Evolutionary conservation across 1,140 invertebrate species (phyloP).

Genomic region (Drosophila lacertosa): DNA sequence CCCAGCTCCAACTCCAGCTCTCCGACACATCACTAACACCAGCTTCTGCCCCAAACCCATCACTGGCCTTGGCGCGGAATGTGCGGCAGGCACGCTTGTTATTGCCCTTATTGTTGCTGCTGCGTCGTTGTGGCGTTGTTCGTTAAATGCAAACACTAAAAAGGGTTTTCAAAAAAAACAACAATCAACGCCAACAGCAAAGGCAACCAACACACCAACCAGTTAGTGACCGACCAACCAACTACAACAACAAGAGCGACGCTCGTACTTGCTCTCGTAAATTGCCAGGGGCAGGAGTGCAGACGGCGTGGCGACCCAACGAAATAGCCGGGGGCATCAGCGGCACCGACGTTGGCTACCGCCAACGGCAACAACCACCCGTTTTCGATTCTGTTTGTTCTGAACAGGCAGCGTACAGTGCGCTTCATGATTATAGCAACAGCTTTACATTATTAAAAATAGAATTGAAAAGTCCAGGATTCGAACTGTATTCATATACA

Average conservation of each 20-base stretch:
- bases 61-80: slow-evolving; percentile 39
- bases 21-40: slow-evolving; percentile 6
- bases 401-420: slow-evolving; percentile 37
- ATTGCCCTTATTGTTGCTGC: slow-evolving; percentile 74
- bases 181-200: slow-evolving; percentile 65
- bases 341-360: slow-evolving; percentile 17
- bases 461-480: no score
- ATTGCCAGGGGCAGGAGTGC: slow-evolving; percentile 15
- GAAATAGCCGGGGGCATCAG: slow-evolving; percentile 12
- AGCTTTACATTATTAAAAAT: background rate
- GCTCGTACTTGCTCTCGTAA: slow-evolving; percentile 14
- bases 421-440: slow-evolving; percentile 14
- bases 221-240: slow-evolving; percentile 47
- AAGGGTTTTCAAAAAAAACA: slow-evolving; percentile 71
- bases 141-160: slow-evolving; percentile 82
- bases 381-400: slow-evolving; percentile 76
- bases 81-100: slow-evolving; percentile 53
- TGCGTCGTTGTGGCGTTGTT: slow-evolving; percentile 74
- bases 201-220: slow-evolving; percentile 27
- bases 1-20: background rate
- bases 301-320: slow-evolving; percentile 16
- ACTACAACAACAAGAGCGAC: slow-evolving; percentile 18
- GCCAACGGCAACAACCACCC: slow-evolving; percentile 56
- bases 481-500: no score
- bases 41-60: slow-evolving; percentile 8